Evolutionary conservation across 64 coral and sea anemone species (phyloP).

Genomic region (Trachythela sp.): DNA sequence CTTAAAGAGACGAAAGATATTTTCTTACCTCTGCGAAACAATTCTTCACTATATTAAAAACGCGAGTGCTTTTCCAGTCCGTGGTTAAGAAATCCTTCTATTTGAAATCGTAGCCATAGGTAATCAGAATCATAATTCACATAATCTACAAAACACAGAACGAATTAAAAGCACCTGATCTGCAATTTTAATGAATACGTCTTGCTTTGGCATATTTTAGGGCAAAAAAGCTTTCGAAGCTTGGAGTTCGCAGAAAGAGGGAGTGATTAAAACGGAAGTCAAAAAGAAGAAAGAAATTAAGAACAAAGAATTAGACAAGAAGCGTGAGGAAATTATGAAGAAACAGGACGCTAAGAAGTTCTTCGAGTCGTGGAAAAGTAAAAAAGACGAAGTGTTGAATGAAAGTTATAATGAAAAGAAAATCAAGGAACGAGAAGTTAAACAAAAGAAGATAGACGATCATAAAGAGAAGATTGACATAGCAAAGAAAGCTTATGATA

Average conservation of each 20-base stretch:
- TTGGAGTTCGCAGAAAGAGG: constrained; percentile 8
- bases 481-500: neutral
- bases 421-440: neutral
- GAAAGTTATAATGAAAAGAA: neutral
- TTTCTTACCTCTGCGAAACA: too few relatives aligned
- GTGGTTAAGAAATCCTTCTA: too few relatives aligned
- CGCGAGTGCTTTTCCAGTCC: too few relatives aligned
- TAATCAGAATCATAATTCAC: too few relatives aligned
- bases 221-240: constrained; percentile 16
- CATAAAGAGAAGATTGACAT: neutral
- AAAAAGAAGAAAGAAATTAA: constrained; percentile 17
- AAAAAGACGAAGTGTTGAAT: neutral
- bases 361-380: constrained; percentile 14
- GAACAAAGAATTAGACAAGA: neutral
- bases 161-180: too few relatives aligned
- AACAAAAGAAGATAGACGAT: neutral
- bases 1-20: too few relatives aligned
- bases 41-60: too few relatives aligned
- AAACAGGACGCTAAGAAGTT: neutral
- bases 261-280: neutral
- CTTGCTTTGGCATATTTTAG: neutral
- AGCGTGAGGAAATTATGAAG: neutral
- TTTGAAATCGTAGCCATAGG: too few relatives aligned
- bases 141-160: too few relatives aligned
- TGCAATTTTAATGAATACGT: neutral